phyloP scores from a whole-genome alignment of 2,113 vertebrate species.

The Connochaetes taurinus region DNA sequence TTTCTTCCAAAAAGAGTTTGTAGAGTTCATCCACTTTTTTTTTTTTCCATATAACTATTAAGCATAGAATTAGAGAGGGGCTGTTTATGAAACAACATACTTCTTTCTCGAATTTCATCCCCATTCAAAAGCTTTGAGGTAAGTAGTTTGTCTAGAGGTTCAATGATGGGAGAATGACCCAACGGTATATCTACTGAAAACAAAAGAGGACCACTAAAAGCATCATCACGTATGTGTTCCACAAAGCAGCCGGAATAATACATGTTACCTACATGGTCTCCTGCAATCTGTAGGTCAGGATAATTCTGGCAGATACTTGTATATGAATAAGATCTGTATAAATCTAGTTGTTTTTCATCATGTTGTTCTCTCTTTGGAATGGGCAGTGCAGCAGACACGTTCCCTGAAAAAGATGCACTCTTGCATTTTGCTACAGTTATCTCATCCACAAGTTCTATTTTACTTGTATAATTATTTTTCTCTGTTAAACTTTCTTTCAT shows the following conservation, averaged over 20 bases:
- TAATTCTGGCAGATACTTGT: slow-evolving; percentile 86
- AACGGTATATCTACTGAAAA: slow-evolving; percentile 73
- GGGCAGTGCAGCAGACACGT: slow-evolving; percentile 44
- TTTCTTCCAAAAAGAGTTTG: slow-evolving; percentile 89
- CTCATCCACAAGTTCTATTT: not conserved
- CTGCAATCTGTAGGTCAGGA: slow-evolving; percentile 82
- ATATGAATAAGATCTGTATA: slow-evolving; percentile 76
- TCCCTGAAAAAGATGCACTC: not conserved
- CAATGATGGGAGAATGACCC: slow-evolving; percentile 7
- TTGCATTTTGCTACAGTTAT: not conserved
- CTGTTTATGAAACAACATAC: slow-evolving; percentile 76
- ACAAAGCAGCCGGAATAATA: slow-evolving; percentile 74
- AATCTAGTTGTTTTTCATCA: slow-evolving; percentile 50
- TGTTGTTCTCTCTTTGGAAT: slow-evolving; percentile 71
- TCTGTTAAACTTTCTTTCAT: not conserved
- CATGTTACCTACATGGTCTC: slow-evolving; percentile 71
- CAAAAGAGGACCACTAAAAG: slow-evolving; percentile 67
- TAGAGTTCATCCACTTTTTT: slow-evolving; percentile 91
- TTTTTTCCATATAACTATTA: slow-evolving; percentile 87
- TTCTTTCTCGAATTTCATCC: slow-evolving; percentile 81
- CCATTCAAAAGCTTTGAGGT: not conserved
- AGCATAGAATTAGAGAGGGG: slow-evolving; percentile 88
- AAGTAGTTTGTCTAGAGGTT: slow-evolving; percentile 3
- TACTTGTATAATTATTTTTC: not conserved
- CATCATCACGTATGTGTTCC: slow-evolving; percentile 49